A percentile compares a stretch with the other conserved stretches of the same genome.
Conservation (phyloP, 2,113 vertebrate genomes). For the Ophthalmolycus amberensis region DNA sequence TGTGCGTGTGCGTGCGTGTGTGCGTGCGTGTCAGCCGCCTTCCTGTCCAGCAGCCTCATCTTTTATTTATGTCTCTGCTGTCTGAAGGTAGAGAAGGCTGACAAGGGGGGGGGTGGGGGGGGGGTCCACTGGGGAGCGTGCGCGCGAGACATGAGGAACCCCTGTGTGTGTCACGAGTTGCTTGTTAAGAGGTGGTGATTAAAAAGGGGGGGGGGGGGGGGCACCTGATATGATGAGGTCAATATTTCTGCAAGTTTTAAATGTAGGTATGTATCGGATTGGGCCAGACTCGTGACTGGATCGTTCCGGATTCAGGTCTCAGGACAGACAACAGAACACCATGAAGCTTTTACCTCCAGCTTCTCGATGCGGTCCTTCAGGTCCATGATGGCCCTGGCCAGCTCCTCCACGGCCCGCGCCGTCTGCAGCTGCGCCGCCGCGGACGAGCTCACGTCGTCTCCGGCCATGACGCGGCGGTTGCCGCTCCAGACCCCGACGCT, state of each 20-base stretch:
- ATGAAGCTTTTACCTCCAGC: conserved; percentile 86
- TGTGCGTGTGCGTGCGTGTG: conserved; percentile 25
- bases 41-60: conserved; percentile 69
- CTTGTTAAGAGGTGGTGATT: conserved; percentile 28
- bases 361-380: conserved; percentile 96
- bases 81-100: conserved; percentile 29
- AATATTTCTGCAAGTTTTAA: too few species aligned
- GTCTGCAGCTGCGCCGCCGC: conserved; percentile 80
- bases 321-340: too few species aligned
- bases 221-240: neutral
- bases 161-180: conserved; percentile 23
- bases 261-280: too few species aligned
- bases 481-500: conserved; percentile 82
- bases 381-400: conserved; percentile 92
- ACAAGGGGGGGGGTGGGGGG: conserved; percentile 21
- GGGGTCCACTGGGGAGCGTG: conserved; percentile 36
- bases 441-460: conserved; percentile 86
- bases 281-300: too few species aligned
- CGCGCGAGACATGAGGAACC: neutral
- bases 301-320: too few species aligned
- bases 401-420: conserved; percentile 87
- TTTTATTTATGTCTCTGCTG: conserved; percentile 77
- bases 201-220: neutral
- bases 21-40: conserved; percentile 16
- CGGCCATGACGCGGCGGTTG: conserved; percentile 88